Conservation (phyloP, 2,888 invertebrate species). For the Erannis defoliaria region DNA sequence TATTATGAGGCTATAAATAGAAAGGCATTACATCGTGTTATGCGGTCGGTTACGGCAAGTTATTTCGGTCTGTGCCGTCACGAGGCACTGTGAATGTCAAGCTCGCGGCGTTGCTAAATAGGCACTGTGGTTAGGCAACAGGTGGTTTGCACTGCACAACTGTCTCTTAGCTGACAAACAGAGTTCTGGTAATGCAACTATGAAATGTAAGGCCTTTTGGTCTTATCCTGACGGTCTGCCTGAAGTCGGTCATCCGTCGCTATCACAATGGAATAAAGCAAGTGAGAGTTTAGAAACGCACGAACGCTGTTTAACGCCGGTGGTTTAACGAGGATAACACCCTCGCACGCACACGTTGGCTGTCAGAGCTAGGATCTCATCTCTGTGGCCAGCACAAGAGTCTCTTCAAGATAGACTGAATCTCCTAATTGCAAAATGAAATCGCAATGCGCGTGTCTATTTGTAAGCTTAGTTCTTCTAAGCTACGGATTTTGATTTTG, state of each 20-base stretch:
- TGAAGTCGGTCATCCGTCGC: not conserved
- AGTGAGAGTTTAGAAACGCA: not conserved
- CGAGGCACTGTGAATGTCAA: constrained; percentile 81
- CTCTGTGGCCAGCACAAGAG: no score
- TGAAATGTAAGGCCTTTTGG: constrained; percentile 16
- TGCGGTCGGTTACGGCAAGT: constrained; percentile 81
- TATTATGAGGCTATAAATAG: constrained; percentile 81
- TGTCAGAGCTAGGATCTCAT: no score
- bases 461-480: no score
- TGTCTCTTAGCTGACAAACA: constrained; percentile 59
- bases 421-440: no score
- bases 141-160: constrained; percentile 77
- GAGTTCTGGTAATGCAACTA: constrained; percentile 45
- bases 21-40: constrained; percentile 79
- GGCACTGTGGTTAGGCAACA: constrained; percentile 76
- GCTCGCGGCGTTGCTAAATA: constrained; percentile 77
- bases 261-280: not conserved
- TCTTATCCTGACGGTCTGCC: not conserved
- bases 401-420: no score
- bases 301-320: no score
- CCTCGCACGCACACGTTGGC: no score
- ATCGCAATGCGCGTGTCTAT: no score
- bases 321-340: no score
- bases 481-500: no score
- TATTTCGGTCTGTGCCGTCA: constrained; percentile 81